phyloP scores from a whole-genome alignment of 2,113 vertebrate genomes.

The Colaptes auratus region DNA sequence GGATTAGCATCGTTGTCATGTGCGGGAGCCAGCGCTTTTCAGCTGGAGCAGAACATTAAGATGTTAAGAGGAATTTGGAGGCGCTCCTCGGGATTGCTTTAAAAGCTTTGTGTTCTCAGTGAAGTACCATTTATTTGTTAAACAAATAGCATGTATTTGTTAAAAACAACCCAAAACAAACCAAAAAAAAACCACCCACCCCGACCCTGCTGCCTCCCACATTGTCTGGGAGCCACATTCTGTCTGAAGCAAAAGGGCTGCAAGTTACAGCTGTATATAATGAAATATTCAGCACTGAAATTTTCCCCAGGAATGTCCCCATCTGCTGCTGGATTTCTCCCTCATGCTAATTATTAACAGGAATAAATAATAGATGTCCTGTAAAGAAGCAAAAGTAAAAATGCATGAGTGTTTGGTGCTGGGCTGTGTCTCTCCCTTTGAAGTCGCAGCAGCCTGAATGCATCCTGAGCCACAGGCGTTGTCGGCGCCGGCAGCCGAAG shows the following conservation, averaged over 20 bases:
- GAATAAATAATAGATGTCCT: slow-evolving; percentile 54
- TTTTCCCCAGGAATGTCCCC: slow-evolving; percentile 48
- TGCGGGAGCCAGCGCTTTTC: neutral
- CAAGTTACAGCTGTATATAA: slow-evolving; percentile 1
- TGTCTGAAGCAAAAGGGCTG: neutral
- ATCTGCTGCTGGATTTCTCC: slow-evolving; percentile 61
- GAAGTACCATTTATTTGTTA: slow-evolving; percentile 36
- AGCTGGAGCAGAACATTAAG: neutral
- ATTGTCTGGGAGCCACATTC: neutral
- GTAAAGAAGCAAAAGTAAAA: slow-evolving; percentile 17
- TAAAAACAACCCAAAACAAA: too few species aligned
- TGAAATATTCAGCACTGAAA: slow-evolving; percentile 46
- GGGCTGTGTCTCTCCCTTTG: neutral
- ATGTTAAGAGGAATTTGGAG: neutral
- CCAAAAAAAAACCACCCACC: too few species aligned
- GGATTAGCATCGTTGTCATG: neutral
- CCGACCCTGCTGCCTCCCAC: neutral
- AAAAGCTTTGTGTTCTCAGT: neutral
- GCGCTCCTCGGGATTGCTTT: neutral
- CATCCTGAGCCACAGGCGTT: neutral
- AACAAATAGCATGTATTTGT: neutral
- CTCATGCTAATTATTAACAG: slow-evolving; percentile 49
- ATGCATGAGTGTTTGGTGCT: neutral
- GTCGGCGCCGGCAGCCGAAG: fast-evolving
- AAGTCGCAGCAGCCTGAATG: neutral